phyloP scores from a whole-genome alignment of 1,140 invertebrate species.

The Danaus plexippus region DNA sequence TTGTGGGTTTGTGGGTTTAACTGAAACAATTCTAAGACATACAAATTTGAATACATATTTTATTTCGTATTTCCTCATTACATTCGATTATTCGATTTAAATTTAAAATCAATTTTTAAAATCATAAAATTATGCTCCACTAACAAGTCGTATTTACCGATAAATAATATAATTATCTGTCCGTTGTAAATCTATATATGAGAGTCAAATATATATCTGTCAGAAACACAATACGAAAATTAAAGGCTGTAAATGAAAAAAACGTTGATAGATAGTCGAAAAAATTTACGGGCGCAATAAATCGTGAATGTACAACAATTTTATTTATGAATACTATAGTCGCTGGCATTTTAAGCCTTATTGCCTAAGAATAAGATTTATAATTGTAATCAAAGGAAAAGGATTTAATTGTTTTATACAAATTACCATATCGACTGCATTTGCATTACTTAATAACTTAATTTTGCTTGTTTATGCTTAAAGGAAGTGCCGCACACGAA shows the following conservation, averaged over 20 bases:
- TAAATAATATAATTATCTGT: no score
- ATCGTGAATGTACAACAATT: slow-evolving; percentile 9
- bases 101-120: no score
- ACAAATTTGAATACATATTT: no score
- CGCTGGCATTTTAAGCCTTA: slow-evolving; percentile 12
- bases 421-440: slow-evolving; percentile 48
- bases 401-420: slow-evolving; percentile 20
- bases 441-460: slow-evolving; percentile 59
- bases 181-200: no score
- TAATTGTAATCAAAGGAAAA: neutral
- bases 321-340: neutral
- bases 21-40: no score
- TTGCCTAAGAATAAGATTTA: slow-evolving; percentile 1
- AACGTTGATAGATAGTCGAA: slow-evolving; percentile 15
- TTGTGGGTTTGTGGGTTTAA: no score
- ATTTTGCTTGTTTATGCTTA: slow-evolving; percentile 36
- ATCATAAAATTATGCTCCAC: no score
- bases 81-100: no score
- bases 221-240: slow-evolving; percentile 8
- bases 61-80: no score
- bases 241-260: slow-evolving; percentile 6
- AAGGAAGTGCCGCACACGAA: slow-evolving; percentile 32
- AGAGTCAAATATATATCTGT: no score
- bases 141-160: no score
- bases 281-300: slow-evolving; percentile 15